A percentile compares a stretch with the other conserved stretches of the same genome.
phyloP scores from a whole-genome alignment of 2,113 vertebrate species.

The Sprattus sprattus region DNA sequence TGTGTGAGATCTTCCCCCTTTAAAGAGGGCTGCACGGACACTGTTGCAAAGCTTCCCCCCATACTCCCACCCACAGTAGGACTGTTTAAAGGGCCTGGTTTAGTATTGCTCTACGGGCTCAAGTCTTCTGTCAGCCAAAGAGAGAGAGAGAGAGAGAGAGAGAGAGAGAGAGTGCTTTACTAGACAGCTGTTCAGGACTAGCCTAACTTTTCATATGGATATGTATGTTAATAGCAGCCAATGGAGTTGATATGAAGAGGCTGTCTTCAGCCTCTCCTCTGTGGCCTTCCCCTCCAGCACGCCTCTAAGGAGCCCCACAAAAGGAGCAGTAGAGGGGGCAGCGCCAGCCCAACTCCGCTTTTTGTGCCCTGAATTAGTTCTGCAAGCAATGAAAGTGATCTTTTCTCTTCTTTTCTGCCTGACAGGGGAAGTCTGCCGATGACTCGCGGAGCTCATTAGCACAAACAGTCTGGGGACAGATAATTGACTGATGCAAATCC shows the following conservation, averaged over 20 bases:
- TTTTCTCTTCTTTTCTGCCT: slow-evolving; percentile 82
- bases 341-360: slow-evolving; percentile 96
- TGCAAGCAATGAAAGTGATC: slow-evolving; percentile 99
- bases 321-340: slow-evolving; percentile 99
- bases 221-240: slow-evolving; percentile 99
- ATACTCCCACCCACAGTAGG: slow-evolving; percentile 87
- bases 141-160: slow-evolving; percentile 20
- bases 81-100: slow-evolving; percentile 98
- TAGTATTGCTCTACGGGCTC: slow-evolving; percentile 96
- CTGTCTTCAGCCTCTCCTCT: slow-evolving; percentile 48
- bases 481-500: slow-evolving; percentile 97
- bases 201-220: slow-evolving; percentile 99
- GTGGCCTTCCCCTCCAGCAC: slow-evolving; percentile 69
- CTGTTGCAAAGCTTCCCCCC: slow-evolving; percentile 64
- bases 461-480: slow-evolving; percentile 97
- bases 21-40: slow-evolving; percentile 9
- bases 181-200: slow-evolving; percentile 99
- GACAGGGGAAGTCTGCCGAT: slow-evolving; percentile 99
- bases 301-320: slow-evolving; percentile 98
- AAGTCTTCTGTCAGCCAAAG: slow-evolving; percentile 93
- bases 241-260: slow-evolving; percentile 99
- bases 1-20: slow-evolving; percentile 49
- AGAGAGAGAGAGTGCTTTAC: slow-evolving; percentile 88
- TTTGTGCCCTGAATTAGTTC: slow-evolving; percentile 99
- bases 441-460: slow-evolving; percentile 99